Base-by-base conservation (phyloP, 2,888 invertebrate species). In the Tinea semifulvella region DNA sequence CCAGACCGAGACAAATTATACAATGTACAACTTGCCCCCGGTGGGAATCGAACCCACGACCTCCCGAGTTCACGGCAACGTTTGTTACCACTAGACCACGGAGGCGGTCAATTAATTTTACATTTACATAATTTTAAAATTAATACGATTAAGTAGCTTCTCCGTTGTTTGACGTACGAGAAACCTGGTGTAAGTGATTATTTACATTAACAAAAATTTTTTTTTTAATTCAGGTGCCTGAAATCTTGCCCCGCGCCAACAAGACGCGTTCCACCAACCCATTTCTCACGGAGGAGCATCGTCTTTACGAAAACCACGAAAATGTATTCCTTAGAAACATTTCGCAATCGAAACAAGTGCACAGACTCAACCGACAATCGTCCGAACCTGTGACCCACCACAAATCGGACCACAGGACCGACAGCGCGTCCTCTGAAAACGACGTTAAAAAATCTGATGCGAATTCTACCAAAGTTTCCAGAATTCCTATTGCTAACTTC, bases 401-500 rank as follows among this genome's bases (percentile, higher is more conserved):
- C 50, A 73, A 67, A 42, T 51, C 61, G 0, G 80, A 81, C 13
- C 73, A 74, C 49, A 65, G 56, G 49, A 61, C 58, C 39, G 63
- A 69, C 36, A 46, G 44, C 44, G 26, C 45, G 17, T 17, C 28
- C 2, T 45, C 45, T 6, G 39, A 43, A 35, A 39, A 45, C 2
- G 47, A 50, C 1, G n/a, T n/a, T n/a, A n/a, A n/a, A n/a, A n/a
- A n/a, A n/a, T n/a, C n/a, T n/a, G n/a, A n/a, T n/a, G n/a, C 1
- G 60, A 51, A 18, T 48, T 53, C 2, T 63, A 61, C 6, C 0
- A 61, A 50, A 3, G 43, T 49, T 49, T 75, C 74, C 0, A 55
- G 81, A 25, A 82, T 82, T 45, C 82, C 82, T 0, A 72, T 82
- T 0, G 75, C 81, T 1, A 81, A 75, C 47, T 82, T 82, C 52